These are phyloP conservation scores for Pteruthius melanotis DNA, from an alignment of 2,113 vertebrate genomes.

Conservation along the genomic window DNA sequence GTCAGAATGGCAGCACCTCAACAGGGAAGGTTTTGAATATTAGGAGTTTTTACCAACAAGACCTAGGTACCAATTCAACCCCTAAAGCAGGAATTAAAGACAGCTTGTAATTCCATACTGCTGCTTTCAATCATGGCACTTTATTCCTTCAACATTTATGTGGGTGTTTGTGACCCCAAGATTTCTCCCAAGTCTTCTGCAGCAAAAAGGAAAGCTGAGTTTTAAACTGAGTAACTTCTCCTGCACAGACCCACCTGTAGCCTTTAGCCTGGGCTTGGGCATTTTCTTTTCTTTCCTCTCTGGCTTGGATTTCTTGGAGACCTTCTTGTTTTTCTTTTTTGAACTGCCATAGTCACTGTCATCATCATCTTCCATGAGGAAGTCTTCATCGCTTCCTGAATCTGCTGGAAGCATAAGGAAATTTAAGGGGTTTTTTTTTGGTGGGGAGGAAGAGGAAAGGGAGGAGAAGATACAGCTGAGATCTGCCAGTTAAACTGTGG, in stretches of 20 bases:
- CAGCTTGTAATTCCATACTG: neutral
- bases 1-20: neutral
- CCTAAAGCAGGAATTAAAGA: neutral
- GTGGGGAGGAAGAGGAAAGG: neutral
- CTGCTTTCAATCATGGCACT: neutral
- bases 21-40: neutral
- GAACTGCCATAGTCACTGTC: slow-evolving; percentile 97
- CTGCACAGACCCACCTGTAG: slow-evolving; percentile 82
- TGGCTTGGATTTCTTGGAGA: slow-evolving; percentile 86
- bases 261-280: slow-evolving; percentile 97
- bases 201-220: neutral
- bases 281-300: slow-evolving; percentile 98
- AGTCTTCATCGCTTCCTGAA: slow-evolving; percentile 97
- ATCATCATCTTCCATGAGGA: slow-evolving; percentile 97
- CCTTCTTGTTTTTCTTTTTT: slow-evolving; percentile 96
- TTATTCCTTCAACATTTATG: neutral
- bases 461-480: neutral
- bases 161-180: neutral
- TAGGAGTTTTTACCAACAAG: rapidly evolving
- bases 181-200: neutral
- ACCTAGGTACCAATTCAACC: neutral
- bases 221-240: neutral
- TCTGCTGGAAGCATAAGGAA: slow-evolving; percentile 77
- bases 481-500: neutral
- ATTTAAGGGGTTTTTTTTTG: neutral